Evolutionary conservation across 1,140 invertebrate genomes (phyloP).

Genomic region (Daktulosphaira vitifoliae): DNA sequence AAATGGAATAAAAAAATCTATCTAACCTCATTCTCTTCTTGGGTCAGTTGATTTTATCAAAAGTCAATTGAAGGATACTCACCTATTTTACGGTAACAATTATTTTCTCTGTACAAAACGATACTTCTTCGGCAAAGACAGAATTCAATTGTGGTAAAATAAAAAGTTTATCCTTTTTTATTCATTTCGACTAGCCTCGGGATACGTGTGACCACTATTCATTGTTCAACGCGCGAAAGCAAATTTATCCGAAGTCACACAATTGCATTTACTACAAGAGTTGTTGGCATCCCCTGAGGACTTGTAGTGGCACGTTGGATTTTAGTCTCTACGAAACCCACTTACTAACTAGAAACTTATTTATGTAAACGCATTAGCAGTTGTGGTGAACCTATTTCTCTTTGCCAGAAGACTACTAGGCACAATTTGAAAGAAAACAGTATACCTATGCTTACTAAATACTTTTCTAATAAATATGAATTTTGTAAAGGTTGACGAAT

Average conservation of each 20-base stretch:
- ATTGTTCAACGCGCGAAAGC: slow-evolving; percentile 16
- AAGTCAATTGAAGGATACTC: slow-evolving; percentile 16
- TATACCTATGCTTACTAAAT: too few relatives aligned
- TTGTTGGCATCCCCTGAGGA: too few relatives aligned
- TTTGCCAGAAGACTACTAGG: too few relatives aligned
- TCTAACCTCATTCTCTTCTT: slow-evolving; percentile 19
- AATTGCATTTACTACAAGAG: background rate
- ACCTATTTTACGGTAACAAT: slow-evolving; percentile 29
- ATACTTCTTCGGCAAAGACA: slow-evolving; percentile 23
- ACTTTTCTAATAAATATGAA: too few relatives aligned
- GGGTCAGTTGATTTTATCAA: background rate
- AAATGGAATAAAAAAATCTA: slow-evolving; percentile 25
- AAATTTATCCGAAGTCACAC: slow-evolving; percentile 15
- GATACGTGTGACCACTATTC: slow-evolving; percentile 20
- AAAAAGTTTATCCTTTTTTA: background rate
- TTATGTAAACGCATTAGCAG: too few relatives aligned
- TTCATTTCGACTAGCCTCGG: background rate
- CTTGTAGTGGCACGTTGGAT: too few relatives aligned
- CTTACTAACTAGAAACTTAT: too few relatives aligned
- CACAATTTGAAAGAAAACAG: too few relatives aligned
- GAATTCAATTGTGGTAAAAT: slow-evolving; percentile 28
- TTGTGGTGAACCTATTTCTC: too few relatives aligned
- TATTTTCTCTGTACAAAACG: slow-evolving; percentile 18
- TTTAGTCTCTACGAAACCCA: too few relatives aligned
- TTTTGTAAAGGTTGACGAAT: too few relatives aligned